Conservation (phyloP, 2,113 vertebrate species). For the Strix uralensis region DNA sequence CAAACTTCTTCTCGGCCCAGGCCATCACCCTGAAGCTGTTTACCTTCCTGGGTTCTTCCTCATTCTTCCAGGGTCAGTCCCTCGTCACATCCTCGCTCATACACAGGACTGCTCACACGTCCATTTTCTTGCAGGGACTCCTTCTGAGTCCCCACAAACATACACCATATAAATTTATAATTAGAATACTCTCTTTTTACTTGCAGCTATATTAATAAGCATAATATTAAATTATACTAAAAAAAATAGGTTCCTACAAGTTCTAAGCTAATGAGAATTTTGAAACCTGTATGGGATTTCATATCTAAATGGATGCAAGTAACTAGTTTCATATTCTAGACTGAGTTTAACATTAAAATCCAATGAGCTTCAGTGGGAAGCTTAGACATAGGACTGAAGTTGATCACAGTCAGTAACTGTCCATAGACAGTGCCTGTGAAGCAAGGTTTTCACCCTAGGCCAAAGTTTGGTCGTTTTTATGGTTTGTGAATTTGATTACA, state of each 20-base stretch:
- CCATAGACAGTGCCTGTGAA: not conserved
- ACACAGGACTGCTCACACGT: too few species aligned
- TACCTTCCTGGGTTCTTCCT: too few species aligned
- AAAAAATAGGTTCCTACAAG: not conserved
- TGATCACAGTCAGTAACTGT: not conserved
- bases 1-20: too few species aligned
- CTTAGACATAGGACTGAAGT: not conserved
- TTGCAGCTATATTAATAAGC: not conserved
- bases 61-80: too few species aligned
- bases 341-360: not conserved
- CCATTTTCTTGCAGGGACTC: too few species aligned
- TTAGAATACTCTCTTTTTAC: not conserved
- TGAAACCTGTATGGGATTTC: not conserved
- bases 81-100: too few species aligned
- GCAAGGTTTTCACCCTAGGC: not conserved
- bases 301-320: not conserved
- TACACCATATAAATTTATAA: not conserved
- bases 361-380: not conserved
- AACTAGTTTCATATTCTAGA: not conserved
- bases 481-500: not conserved
- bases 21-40: too few species aligned
- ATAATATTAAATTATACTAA: not conserved
- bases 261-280: not conserved
- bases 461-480: not conserved
- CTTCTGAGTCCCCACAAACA: too few species aligned